phyloP scores from a whole-genome alignment of 2,797 vertebrate genomes.

The Perodicticus potto region DNA sequence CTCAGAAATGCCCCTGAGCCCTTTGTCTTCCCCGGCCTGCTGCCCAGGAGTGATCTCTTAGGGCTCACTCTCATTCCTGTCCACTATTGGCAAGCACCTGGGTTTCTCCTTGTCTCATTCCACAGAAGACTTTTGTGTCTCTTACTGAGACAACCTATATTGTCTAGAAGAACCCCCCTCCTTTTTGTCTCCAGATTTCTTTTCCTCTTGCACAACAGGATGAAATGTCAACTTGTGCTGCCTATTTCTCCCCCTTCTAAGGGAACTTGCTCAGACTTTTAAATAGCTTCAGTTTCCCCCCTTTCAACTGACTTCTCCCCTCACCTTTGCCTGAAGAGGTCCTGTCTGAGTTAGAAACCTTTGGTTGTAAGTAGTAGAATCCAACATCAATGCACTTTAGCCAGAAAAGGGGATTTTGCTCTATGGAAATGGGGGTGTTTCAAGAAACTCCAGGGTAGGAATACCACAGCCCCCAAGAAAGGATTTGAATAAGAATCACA shows the following conservation, averaged over 20 bases:
- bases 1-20: fast-evolving
- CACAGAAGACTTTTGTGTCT: background rate
- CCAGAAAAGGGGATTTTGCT: background rate
- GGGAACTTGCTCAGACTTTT: background rate
- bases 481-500: background rate
- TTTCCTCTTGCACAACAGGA: background rate
- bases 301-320: background rate
- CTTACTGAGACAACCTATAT: background rate
- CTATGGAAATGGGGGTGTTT: background rate
- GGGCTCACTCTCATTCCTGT: background rate
- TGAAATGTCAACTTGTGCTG: background rate
- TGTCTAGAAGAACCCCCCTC: background rate
- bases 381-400: background rate
- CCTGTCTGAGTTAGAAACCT: background rate
- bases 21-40: background rate
- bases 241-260: background rate
- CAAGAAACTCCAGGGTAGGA: background rate
- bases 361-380: background rate
- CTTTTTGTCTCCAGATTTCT: background rate
- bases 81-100: background rate
- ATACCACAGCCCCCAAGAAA: background rate
- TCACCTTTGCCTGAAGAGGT: background rate
- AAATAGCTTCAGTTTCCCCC: background rate
- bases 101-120: background rate
- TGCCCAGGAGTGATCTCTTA: no score